These are phyloP conservation scores for Eilema griseolum DNA, from an alignment of 2,888 invertebrate genomes.

Conservation along the genomic window DNA sequence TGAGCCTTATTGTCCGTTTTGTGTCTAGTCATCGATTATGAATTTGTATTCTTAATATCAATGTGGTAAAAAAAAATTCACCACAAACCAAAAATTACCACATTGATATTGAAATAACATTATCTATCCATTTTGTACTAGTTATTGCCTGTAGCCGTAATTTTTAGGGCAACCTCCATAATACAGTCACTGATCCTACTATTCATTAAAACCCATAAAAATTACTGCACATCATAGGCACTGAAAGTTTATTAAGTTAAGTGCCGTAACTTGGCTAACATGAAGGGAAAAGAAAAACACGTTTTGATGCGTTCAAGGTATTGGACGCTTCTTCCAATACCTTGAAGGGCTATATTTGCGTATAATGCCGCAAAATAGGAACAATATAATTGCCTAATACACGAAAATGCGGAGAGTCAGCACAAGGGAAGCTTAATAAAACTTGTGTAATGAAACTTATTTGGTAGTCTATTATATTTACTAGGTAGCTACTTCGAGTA, in stretches of 20 bases:
- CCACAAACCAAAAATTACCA: neutral
- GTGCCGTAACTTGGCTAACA: neutral
- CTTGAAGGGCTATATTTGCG: conserved; percentile 9
- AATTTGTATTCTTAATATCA: no score
- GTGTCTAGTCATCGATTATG: neutral
- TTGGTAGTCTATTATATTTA: neutral
- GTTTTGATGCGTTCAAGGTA: no score
- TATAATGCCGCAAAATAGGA: conserved; percentile 36
- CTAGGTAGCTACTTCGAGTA: neutral
- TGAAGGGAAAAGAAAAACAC: neutral
- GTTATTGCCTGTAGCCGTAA: neutral
- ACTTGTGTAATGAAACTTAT: conserved; percentile 5
- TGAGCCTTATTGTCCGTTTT: neutral
- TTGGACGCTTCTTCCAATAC: conserved; percentile 4
- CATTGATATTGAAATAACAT: no score
- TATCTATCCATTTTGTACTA: neutral
- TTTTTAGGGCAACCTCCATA: neutral
- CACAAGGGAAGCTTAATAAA: conserved; percentile 9
- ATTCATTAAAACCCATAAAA: neutral
- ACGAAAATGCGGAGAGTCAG: conserved; percentile 27
- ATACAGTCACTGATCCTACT: no score
- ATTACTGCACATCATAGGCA: neutral
- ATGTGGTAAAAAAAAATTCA: neutral
- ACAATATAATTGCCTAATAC: conserved; percentile 54
- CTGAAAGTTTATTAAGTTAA: neutral